These are phyloP conservation scores for Typhlomys cinereus DNA, from an alignment of 2,113 vertebrate genomes.

Conservation along the genomic window DNA sequence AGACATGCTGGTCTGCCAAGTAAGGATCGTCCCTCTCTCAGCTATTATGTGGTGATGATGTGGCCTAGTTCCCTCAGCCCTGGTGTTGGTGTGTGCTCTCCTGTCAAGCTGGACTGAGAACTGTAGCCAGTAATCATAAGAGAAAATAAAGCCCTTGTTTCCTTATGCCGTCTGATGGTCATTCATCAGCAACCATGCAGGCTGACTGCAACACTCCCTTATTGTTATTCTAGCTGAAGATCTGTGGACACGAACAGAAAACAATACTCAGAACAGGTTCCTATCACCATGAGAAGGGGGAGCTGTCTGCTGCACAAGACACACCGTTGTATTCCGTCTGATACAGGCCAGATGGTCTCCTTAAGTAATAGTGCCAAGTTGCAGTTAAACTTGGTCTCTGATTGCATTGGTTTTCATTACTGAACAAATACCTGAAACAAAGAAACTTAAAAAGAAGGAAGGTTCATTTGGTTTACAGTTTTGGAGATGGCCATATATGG, in stretches of 20 bases:
- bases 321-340: neutral
- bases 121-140: no score
- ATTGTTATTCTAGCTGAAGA: neutral
- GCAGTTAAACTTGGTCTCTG: neutral
- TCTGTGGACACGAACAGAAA: conserved; percentile 9
- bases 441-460: neutral
- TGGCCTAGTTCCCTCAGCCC: no score
- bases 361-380: neutral
- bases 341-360: neutral
- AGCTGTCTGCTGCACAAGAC: neutral
- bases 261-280: neutral
- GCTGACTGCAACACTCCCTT: no score
- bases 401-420: neutral
- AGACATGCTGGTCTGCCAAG: no score
- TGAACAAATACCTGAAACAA: neutral
- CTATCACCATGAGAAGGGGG: conserved; percentile 3
- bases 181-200: no score
- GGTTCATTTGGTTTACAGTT: neutral
- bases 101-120: no score
- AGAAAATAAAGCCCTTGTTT: no score
- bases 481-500: neutral
- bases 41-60: no score
- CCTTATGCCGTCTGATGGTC: no score
- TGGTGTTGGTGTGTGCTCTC: no score
- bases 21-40: no score